A percentile compares a stretch with the other conserved stretches of the same genome.
phyloP scores from a whole-genome alignment of 2,113 vertebrate genomes.

The Cyanoliseus patagonus region DNA sequence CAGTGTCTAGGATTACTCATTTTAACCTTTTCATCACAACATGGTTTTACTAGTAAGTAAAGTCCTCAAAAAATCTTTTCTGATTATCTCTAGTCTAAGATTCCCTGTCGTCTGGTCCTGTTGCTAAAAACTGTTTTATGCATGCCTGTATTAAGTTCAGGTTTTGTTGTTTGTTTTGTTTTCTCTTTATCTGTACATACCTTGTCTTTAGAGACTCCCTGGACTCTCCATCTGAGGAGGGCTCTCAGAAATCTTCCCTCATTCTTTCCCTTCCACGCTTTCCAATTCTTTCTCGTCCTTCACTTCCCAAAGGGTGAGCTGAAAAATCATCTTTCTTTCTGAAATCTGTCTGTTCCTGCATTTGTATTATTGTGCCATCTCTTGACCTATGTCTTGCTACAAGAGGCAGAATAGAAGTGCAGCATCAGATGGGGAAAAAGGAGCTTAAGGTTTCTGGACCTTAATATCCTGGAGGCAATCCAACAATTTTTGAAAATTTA shows the following conservation, averaged over 20 bases:
- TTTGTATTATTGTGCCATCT: not conserved
- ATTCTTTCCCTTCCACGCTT: constrained; percentile 90
- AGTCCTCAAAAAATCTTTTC: not conserved
- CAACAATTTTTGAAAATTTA: not conserved
- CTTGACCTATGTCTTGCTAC: not conserved
- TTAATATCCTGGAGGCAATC: not conserved
- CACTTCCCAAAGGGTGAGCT: constrained; percentile 90
- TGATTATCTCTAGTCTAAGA: not conserved
- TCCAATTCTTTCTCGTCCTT: constrained; percentile 90
- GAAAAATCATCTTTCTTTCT: constrained; percentile 43
- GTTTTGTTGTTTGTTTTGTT: not conserved
- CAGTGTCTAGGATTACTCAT: not conserved
- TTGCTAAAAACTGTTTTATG: not conserved
- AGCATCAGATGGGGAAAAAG: not conserved
- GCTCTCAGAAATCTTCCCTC: constrained; percentile 88
- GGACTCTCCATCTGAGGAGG: constrained; percentile 83
- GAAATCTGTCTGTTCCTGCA: not conserved
- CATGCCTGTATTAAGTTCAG: not conserved
- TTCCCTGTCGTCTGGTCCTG: not conserved
- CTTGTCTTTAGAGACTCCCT: constrained; percentile 84
- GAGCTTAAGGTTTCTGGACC: not conserved
- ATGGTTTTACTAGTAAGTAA: not conserved
- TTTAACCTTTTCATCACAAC: not conserved
- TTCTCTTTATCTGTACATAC: constrained; percentile 44
- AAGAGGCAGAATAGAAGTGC: not conserved